Evolutionary conservation across 2,888 invertebrate species (phyloP), one percentile per base, ranked within the genome.

Genomic region (Sarcophaga carnaria): DNA sequence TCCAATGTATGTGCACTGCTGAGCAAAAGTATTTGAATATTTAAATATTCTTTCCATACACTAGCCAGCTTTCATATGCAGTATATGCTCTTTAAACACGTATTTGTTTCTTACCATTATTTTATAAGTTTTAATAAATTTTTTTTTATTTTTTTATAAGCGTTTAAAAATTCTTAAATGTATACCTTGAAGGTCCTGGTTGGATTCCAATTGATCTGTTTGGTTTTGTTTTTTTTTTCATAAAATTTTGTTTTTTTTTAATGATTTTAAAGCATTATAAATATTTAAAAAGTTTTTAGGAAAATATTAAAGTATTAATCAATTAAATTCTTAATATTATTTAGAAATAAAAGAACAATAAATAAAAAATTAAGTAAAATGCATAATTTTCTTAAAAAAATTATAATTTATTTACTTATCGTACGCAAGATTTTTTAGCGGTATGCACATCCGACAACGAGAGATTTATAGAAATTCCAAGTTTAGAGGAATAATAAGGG

Each of bases 141-240:
- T 45, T 59, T 63, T 67, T 17, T 70, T 22, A 54, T 67, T 59
- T 54, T 17, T 59, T 14, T 59, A 47, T 60, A 49, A 47, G 22
- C 5, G 47, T 20, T 47, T 20, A 72, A 22, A 10, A 49, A 62
- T 79, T 17, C 27, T 70, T 79, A 60, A 67, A 22, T 67, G 72
- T 92, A 92, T 94, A 94, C 93, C 93, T 94, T 94, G 90, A 93
- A 94, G 89, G 93, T 94, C 93, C 93, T 93, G 91, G 94, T 93
- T 89, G 94, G 94, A 92, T 94, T 93, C 93, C 93, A 94, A 93
- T 94, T 93, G 90, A 93, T 93, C 94, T 93, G 92, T 92, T 89
- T 88, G 82, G 67, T 74, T 84, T 88, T 71, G 80, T 89, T 90
- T 37, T 90, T 47, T 3, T 72, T 54, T 74, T 75, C 62, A 11